Base-by-base conservation (phyloP, 2,888 invertebrate genomes). In the Leptopilina myrica region DNA sequence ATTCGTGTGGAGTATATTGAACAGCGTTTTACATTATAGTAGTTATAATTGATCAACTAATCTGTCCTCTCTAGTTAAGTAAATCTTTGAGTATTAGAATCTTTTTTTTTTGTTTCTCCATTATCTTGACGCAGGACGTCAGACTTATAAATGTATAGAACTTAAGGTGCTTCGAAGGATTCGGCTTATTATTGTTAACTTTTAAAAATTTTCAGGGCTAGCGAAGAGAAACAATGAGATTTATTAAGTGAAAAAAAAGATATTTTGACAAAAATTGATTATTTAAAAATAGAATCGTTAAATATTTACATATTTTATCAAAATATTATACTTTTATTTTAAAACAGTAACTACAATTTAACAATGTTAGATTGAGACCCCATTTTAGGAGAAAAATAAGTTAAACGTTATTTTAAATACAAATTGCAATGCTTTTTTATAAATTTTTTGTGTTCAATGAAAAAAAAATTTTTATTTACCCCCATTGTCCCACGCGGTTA, bases 41-140 rank as follows among this genome's bases (percentile, higher is more conserved):
- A 86, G 84, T 86, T 78, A 81, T 76, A 64, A 78, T 78, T 78
- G 75, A 76, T 80, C 78, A 78, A 77, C 79, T 69, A 76, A 81
- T 80, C 66, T 79, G 77, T 82, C 80, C 78, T 80, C 78, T 56
- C 76, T 82, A 82, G 77, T 77, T 85, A 87, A 86, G 80, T 88
- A 87, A 86, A 85, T 84, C 83, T 85, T 81, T 86, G 86, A 85
- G 85, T 87, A 86, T 84, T 86, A 88, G 85, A 84, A 85, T 87
- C 20, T 20, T 81, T 83, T 82, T 82, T 82, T 82, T 82, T 82
- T 81, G 73, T 85, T 82, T 85, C 85, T 83, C 86, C 83, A 20
- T 82, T 85, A 82, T 82, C 82, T 89, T 91, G 91, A 83, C 91
- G 91, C 91, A 88, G 91, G 91, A 89, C 91, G 91, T 91, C 91